Evolutionary conservation across 2,888 invertebrate genomes (phyloP), one percentile per base, ranked within the genome.

Genomic region (Helobdella robusta): DNA sequence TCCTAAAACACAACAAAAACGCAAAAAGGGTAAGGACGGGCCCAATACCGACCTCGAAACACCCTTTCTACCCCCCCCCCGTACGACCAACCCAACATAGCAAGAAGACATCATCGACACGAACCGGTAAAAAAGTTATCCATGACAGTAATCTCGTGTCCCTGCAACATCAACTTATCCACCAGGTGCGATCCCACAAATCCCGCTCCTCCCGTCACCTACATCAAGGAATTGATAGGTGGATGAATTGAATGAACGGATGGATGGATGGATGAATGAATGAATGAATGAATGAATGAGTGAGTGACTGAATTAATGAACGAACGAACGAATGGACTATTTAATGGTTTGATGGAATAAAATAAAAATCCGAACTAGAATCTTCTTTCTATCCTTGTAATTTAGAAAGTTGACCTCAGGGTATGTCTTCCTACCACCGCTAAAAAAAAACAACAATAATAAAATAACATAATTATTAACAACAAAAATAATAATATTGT

Each of bases 151-250:
- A 97, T 82, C 82, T 95, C 94, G 80, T 97, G 94, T 0, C 95
- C 95, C 74, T 89, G 88, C 71, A 88, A 83, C 95, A 98, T 95
- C 63, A 99, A 83, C 71, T 87, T 83, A 79, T 99, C 98, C 0
- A 95, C 93, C 32, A 99, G 83, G 81, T 99, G 98, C 0, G 95
- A 97, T 0, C 98, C 98, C n/a, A 97, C 95, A 82, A 97, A 97
- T 2, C 95, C 97, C 5, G 95, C 95, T 15, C 95, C 95, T 56
- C 95, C 95, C 6, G 94, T 93, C 62, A 92, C 85, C 86, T 89
- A 80, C 48, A 61, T 35, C 35, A 48, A 25, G 44, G 32, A 56
- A 56, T 8, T 18, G 25, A 28, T 11, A 25, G 18, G n/a, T n/a
- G 1, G 5, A n/a, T 59, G 18, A 56, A 28, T 1, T 4, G 20